Percentiles rank a stretch among this genome's conserved stretches.
These are phyloP conservation scores for Cryptocephalus primarius DNA, from an alignment of 2,888 invertebrate genomes.

Conservation along the genomic window DNA sequence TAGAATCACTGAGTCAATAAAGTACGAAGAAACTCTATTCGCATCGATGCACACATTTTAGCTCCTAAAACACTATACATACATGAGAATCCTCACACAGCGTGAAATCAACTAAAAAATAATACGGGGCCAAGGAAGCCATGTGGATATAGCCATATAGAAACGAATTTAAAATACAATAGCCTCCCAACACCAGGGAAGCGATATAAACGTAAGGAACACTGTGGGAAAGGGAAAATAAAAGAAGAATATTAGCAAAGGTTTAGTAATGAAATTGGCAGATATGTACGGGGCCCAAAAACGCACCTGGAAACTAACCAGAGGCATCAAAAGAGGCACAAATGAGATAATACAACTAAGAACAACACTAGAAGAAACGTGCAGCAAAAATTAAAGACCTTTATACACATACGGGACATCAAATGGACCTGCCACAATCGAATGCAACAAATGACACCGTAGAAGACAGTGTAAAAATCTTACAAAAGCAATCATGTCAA, in stretches of 20 bases:
- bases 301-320: background rate
- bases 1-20: too few relatives aligned
- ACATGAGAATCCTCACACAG: too few relatives aligned
- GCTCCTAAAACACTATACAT: too few relatives aligned
- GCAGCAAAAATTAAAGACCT: background rate
- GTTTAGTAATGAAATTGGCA: background rate
- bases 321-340: background rate
- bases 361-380: background rate
- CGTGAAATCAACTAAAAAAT: too few relatives aligned
- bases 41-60: too few relatives aligned
- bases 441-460: too few relatives aligned
- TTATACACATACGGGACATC: background rate
- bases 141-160: too few relatives aligned
- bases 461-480: too few relatives aligned
- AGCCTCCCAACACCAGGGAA: background rate
- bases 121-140: too few relatives aligned
- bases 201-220: background rate
- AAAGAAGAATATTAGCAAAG: background rate
- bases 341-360: background rate
- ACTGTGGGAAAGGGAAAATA: background rate
- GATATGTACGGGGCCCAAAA: background rate
- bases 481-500: too few relatives aligned
- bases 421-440: too few relatives aligned
- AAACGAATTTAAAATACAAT: background rate
- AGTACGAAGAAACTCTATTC: too few relatives aligned